These are phyloP conservation scores for Cirrhinus mrigala DNA, from an alignment of 2,797 vertebrate species.

Conservation along the genomic window DNA sequence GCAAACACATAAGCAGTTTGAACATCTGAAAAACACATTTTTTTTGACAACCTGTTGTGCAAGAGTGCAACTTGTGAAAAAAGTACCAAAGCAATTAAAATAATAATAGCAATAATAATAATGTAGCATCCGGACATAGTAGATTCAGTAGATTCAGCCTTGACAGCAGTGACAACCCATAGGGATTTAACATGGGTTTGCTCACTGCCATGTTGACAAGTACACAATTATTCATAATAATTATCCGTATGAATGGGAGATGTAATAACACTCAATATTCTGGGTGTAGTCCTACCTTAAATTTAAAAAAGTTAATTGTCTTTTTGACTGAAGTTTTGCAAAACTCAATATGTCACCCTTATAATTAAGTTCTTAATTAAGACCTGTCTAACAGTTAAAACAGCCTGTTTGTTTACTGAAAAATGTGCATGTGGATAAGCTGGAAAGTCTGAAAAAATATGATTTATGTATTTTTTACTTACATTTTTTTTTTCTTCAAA, in stretches of 20 bases:
- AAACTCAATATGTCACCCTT: not conserved
- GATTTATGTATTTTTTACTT: not conserved
- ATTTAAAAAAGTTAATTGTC: not conserved
- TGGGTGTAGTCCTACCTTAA: conserved; percentile 4
- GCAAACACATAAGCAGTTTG: not conserved
- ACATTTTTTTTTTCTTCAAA: not conserved
- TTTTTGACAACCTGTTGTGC: not conserved
- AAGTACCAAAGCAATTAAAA: not conserved
- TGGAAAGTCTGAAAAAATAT: not conserved
- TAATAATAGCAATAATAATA: not conserved
- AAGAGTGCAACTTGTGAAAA: not conserved
- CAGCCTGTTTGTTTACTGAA: not conserved
- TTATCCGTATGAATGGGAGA: not conserved
- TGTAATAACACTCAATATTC: conserved; percentile 2
- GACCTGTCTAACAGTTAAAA: not conserved
- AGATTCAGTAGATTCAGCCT: not conserved
- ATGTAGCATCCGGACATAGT: not conserved
- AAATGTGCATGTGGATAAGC: not conserved
- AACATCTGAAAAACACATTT: not conserved
- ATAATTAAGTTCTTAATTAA: conserved; percentile 18
- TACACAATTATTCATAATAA: conserved; percentile 4
- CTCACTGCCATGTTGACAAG: not conserved
- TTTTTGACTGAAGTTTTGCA: not conserved
- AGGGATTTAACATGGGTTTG: not conserved
- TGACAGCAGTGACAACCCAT: not conserved